Evolutionary conservation across 2,113 vertebrate species (phyloP), one percentile per base, ranked within the genome.

Genomic region (Mobula birostris): DNA sequence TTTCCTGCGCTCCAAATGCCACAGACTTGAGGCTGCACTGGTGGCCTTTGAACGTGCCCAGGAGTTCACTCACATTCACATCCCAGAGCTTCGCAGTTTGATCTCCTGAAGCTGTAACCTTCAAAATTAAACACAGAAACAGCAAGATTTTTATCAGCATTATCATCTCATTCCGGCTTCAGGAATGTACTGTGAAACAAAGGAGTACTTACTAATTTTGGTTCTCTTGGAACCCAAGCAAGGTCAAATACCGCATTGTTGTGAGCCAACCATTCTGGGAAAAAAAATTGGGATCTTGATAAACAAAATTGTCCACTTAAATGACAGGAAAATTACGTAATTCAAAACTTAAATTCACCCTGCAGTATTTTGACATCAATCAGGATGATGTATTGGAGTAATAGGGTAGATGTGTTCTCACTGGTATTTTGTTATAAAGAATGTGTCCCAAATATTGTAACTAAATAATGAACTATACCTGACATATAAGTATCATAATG

Each of bases 1-100:
- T 99, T 94, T 99, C 97, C 95, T 97, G 97, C 48, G 97, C 98
- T 94, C 98, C 95, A 94, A 99, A 99, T 90, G 98, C 96, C 94
- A 99, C 98, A 21, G 99, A 98, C 95, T 99, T 99, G 91, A 99
- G 97, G 96, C 98, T 99, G 95, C 99, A 99, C 70, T 99, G 98
- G 95, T 99, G 99, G 94, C 99, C 99, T 97, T 97, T 99, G 95
- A 98, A 99, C 29, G 96, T 96, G 76, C 98, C 99, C 85, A 99
- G 96, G 58, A 98, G 96, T 94, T 99, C 98, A 0, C 98, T 97
- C 0, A 97, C 96, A 94, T 96, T 97, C 74, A 99, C 97, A 36
- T 99, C 98, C 98, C 98, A 99, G 95, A 99, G 96, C 94, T 97
- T 97, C 94, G 99, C 99, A 94, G 97, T 98, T 94, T 99, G 98